phyloP scores from a whole-genome alignment of 2,797 vertebrate species.

The Furcifer pardalis region DNA sequence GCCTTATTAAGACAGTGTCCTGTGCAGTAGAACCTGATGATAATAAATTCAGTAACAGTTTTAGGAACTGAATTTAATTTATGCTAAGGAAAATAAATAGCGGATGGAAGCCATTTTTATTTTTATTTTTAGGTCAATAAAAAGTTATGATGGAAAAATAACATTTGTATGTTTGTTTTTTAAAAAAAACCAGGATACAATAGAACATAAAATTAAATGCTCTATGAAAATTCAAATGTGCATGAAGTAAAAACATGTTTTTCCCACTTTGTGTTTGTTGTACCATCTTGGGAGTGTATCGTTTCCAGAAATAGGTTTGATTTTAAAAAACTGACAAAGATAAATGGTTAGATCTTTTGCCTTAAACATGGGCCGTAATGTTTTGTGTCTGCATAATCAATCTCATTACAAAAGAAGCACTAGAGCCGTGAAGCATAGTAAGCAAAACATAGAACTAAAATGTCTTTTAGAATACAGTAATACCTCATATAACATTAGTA shows the following conservation, averaged over 20 bases:
- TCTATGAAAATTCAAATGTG: not conserved
- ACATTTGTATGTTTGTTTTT: not conserved
- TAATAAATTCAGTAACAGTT: not conserved
- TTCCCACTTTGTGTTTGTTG: not conserved
- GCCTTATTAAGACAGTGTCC: not conserved
- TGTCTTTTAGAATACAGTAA: not conserved
- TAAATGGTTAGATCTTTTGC: conserved; percentile 19
- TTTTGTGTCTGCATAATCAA: conserved; percentile 28
- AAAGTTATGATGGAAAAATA: not conserved
- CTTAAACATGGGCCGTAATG: conserved; percentile 31
- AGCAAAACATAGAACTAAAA: not conserved
- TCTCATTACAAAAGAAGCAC: conserved; percentile 27
- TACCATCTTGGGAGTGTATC: conserved; percentile 16
- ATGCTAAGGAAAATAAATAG: not conserved
- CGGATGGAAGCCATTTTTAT: not conserved
- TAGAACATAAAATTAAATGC: not conserved
- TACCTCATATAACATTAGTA: no score
- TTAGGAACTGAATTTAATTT: not conserved
- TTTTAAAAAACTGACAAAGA: conserved; percentile 9
- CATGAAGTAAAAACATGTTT: not conserved
- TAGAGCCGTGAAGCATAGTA: not conserved
- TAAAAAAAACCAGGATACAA: no score
- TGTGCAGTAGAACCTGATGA: not conserved
- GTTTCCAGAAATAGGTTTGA: conserved; percentile 19
- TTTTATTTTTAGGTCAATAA: not conserved